Base-by-base conservation (phyloP, 2,888 invertebrate genomes). In the Stenolophus ochropezus region DNA sequence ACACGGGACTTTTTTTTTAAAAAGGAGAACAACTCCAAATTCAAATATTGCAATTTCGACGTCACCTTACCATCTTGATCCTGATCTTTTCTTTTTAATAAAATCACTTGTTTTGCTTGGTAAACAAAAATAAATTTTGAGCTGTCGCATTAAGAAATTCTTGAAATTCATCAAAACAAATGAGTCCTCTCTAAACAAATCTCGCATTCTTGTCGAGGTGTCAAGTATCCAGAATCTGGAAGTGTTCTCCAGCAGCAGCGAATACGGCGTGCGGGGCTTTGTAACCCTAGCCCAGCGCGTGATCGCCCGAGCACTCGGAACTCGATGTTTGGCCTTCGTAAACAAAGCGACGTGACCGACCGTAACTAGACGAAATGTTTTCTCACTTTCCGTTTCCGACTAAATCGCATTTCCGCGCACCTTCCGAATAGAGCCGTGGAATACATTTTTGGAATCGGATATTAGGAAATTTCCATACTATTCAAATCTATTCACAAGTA, bases 301-400 rank as follows among this genome's bases (percentile, higher is more conserved):
- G 65, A 65, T 65, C 65, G 18, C 18, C 6, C 33, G 16, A 33
- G 33, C 27, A 33, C 33, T 69, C 25, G 8, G 11, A 42, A 42
- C 8, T 42, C 23, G 61, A 5, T 61, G 61, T 61, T 61, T 61
- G 61, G 14, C 14, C 61, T 61, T 69, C 11, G 65, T 33, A 69
- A 69, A 69, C 65, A 69, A 69, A 33, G 16, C 11, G 27, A 61
- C 61, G 61, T 61, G 61, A 61, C 61, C 33, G 65, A 5, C 65
- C 65, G 65, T 69, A 69, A 69, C 65, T 69, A 69, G 65, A 61
- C 61, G 61, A 27, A 69, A 69, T 69, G 65, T 69, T 69, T 69
- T 69, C 65, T 69, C 65, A 69, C 65, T 69, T 69, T 69, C 65
- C 65, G 33, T 69, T 69, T 69, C 65, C 65, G 27, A 16, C 27